Evolutionary conservation across 2,888 invertebrate genomes (phyloP), one percentile per base, ranked within the genome.

Genomic region (Cremastobaeus sp.): DNA sequence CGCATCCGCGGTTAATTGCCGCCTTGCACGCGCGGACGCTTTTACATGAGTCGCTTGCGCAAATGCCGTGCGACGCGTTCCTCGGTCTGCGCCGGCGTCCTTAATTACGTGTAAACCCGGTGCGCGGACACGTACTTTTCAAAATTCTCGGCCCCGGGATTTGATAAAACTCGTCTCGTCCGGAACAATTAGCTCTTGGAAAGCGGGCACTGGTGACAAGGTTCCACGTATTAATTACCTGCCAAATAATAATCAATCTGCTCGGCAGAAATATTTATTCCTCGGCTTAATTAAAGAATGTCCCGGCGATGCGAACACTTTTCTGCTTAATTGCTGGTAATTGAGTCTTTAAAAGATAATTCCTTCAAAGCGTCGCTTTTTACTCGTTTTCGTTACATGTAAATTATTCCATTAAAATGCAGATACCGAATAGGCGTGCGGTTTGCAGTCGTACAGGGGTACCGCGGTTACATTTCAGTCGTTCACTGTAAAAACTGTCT

Each of bases 21-120:
- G 21, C 30, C 66, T 66, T 54, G 30, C 72, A 60, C 66, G 50
- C 62, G 66, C 62, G 59, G 57, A 68, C 57, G 62, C 73, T 62
- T 71, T 68, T 68, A 73, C 72, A 60, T 28, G 60, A 52, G 48
- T 21, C 30, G 65, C 73, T 73, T 73, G 57, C 73, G 66, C 34
- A 72, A 72, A 66, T 60, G 54, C 52, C 66, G 48, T 48, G 60
- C 39, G 35, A 41, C 35, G 55, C 64, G 60, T 62, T 65, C 50
- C 59, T 59, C 47, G 47, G 65, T 72, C 60, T 65, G 43, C 35
- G 9, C 39, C 17, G 21, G 30, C 50, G 57, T 60, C 55, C 73
- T 66, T 65, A 73, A 62, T 66, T 62, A 59, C 45, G 52, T 37
- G 45, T n/a, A 41, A 39, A 9, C 37, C 17, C 43, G 12, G 21